These are phyloP conservation scores for Dicrostonyx torquatus DNA, from an alignment of 2,797 vertebrate genomes.

Conservation along the genomic window DNA sequence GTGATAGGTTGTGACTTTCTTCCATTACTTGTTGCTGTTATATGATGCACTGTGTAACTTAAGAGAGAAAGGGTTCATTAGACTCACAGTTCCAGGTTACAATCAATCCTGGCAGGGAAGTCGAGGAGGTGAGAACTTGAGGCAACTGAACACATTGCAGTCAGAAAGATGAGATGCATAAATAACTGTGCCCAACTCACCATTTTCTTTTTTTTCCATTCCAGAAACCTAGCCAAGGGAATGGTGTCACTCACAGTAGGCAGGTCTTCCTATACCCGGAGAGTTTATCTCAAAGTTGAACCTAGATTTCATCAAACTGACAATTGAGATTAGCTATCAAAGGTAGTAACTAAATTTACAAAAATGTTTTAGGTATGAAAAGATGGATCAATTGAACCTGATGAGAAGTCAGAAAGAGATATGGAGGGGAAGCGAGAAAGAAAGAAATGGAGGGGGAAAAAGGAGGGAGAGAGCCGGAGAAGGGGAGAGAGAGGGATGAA, in stretches of 20 bases:
- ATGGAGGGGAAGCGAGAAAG: background rate
- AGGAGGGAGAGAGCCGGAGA: too few relatives aligned
- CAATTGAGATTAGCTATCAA: background rate
- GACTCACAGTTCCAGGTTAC: background rate
- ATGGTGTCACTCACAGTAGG: background rate
- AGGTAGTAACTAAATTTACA: background rate
- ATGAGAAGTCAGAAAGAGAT: background rate
- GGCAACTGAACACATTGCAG: background rate
- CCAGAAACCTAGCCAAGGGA: background rate
- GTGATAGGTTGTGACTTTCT: background rate
- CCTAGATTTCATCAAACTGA: background rate
- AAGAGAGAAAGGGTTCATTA: background rate
- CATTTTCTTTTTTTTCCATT: background rate
- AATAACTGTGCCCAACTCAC: background rate
- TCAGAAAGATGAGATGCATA: background rate
- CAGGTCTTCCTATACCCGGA: background rate
- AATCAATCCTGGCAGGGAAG: background rate
- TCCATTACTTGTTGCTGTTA: background rate
- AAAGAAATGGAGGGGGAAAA: background rate
- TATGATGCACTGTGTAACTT: background rate
- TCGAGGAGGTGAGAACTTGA: background rate
- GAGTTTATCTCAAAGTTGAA: background rate
- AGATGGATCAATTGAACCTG: background rate
- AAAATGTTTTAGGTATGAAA: background rate
- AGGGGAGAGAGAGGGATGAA: too few relatives aligned